These are phyloP conservation scores for Zosterops hypoxanthus DNA, from an alignment of 2,113 vertebrate genomes.

Conservation along the genomic window DNA sequence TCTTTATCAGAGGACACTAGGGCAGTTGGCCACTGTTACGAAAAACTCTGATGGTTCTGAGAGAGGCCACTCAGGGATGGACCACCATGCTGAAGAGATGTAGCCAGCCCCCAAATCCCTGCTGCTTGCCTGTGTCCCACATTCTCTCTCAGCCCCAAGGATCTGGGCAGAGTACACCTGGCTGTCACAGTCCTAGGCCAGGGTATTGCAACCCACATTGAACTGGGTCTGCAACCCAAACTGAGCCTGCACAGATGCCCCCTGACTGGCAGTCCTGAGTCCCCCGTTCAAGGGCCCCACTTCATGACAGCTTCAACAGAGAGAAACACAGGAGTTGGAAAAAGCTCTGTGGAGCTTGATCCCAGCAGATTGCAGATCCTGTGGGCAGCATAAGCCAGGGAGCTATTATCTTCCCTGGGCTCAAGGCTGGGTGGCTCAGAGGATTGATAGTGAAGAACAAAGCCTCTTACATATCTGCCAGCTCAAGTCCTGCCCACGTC, in stretches of 20 bases:
- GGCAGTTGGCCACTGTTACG: no score
- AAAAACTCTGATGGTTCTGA: background rate
- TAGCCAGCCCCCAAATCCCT: background rate
- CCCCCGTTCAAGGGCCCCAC: background rate
- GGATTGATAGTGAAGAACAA: slow-evolving; percentile 42
- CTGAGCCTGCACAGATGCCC: slow-evolving; percentile 4
- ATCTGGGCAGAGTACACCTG: background rate
- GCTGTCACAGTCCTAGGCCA: background rate
- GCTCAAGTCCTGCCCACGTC: slow-evolving; percentile 26
- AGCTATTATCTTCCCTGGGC: slow-evolving; percentile 45
- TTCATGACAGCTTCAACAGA: background rate
- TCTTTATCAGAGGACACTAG: background rate
- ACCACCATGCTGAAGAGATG: background rate
- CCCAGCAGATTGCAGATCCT: background rate
- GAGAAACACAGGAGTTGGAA: background rate
- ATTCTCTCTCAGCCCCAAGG: background rate
- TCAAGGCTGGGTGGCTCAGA: slow-evolving; percentile 26
- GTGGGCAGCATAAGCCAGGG: slow-evolving; percentile 24
- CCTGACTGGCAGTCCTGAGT: background rate
- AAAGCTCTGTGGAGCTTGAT: background rate
- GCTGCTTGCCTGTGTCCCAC: background rate
- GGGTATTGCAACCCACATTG: no score
- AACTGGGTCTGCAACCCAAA: background rate
- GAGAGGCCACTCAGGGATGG: background rate
- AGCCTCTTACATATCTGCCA: slow-evolving; percentile 51